Evolutionary conservation across 2,888 invertebrate genomes (phyloP).

Genomic region (Cephus nigrinus): DNA sequence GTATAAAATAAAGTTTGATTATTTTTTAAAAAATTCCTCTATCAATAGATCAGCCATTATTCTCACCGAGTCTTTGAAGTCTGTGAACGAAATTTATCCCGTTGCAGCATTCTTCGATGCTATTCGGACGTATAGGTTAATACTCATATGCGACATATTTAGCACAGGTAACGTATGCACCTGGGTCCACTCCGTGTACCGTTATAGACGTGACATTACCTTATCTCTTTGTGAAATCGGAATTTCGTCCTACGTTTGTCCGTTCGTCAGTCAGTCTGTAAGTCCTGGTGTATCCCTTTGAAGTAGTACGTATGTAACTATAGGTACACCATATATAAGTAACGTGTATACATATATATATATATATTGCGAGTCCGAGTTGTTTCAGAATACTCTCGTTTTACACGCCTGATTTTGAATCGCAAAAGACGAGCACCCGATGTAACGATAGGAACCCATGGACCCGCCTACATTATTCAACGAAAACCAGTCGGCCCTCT

Average conservation of each 20-base stretch:
- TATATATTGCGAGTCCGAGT: neutral
- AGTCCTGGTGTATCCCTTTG: slow-evolving; percentile 29
- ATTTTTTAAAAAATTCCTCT: neutral
- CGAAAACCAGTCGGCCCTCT: slow-evolving; percentile 4
- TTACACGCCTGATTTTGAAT: slow-evolving; percentile 34
- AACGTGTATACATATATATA: too few relatives aligned
- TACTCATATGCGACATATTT: neutral
- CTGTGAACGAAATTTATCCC: too few relatives aligned
- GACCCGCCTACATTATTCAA: slow-evolving; percentile 40
- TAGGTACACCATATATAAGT: neutral
- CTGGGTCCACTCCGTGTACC: slow-evolving; percentile 33
- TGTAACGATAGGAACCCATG: slow-evolving; percentile 34
- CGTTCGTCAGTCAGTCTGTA: slow-evolving; percentile 42
- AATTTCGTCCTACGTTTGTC: slow-evolving; percentile 38
- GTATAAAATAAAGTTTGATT: neutral
- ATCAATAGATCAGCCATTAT: neutral
- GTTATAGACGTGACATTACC: slow-evolving; percentile 49
- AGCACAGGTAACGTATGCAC: neutral
- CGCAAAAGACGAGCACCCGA: slow-evolving; percentile 32
- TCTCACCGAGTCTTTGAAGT: neutral
- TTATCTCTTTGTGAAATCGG: slow-evolving; percentile 47
- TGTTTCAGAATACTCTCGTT: neutral
- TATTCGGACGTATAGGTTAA: neutral
- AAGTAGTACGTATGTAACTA: neutral
- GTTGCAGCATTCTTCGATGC: too few relatives aligned